Conservation (phyloP, 2,797 vertebrate species). For the Danionella dracula region DNA sequence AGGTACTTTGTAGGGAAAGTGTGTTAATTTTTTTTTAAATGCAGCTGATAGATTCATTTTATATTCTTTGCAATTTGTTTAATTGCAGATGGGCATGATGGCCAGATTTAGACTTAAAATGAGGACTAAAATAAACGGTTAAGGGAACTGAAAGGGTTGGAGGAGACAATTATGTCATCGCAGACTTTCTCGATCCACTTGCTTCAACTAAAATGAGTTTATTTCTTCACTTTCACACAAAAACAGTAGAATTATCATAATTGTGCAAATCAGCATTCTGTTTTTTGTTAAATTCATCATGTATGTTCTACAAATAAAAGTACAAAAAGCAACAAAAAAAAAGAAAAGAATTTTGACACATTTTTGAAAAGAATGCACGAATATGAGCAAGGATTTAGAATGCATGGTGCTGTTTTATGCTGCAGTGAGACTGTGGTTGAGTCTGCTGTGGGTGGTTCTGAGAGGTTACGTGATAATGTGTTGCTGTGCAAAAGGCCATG, state of each 20-base stretch:
- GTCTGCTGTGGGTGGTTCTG: not conserved
- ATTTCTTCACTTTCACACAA: no score
- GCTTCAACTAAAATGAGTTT: no score
- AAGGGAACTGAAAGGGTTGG: no score
- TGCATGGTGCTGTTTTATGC: not conserved
- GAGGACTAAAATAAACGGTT: no score
- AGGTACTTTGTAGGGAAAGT: not conserved
- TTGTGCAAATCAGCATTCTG: no score
- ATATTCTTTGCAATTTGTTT: not conserved
- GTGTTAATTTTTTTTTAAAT: not conserved
- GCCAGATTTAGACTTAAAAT: not conserved
- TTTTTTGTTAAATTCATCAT: no score
- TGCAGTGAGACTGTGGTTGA: not conserved
- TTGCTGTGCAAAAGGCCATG: constrained; percentile 16
- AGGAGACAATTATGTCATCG: no score
- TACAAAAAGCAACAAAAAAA: not conserved
- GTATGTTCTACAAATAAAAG: no score
- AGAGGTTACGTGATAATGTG: constrained; percentile 5
- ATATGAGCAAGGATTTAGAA: no score
- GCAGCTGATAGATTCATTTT: not conserved
- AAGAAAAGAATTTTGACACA: not conserved
- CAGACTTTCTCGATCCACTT: no score
- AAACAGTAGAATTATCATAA: no score
- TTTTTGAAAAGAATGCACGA: no score
- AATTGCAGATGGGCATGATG: not conserved